Evolutionary conservation across 2,888 invertebrate species (phyloP), one percentile per base, ranked within the genome.

Genomic region (Pristionchus mayeri): DNA sequence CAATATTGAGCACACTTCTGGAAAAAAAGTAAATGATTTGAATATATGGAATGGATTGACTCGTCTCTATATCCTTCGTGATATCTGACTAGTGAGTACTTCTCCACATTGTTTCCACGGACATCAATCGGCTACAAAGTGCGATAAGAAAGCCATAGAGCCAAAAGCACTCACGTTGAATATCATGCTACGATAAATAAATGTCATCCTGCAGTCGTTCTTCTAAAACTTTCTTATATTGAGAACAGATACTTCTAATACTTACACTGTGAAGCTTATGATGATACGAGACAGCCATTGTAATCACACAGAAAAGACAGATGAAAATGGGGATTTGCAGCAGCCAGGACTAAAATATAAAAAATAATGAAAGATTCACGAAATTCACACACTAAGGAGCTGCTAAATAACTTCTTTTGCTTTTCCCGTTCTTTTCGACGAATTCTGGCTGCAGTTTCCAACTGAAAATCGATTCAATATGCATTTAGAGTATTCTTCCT

Each of bases 1-100:
- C 93, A 96, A 96, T 92, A 95, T 30, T 18, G 76, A 76, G 27
- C 11, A 27, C 18, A 27, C 27, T 50, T 48, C 76, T 76, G 30
- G 11, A 76, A 21, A 24, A 18, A 48, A 40, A 48, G 27, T n/a
- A 11, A 16, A 54, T 76, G 2, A 27, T 24, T 0, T 9, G 16
- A 7, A 27, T 75, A 18, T 34, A 79, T 18, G 37, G 24, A 54
- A 9, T 21, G 13, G 1, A 48, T 37, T 79, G 1, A 79, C 79
- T 54, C 54, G 13, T 79, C 79, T 2, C 37, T 30, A 21, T 79
- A 54, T 52, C 52, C 79, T 54, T 79, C 79, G 21, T 40, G 34
- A 13, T 79, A 79, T 24, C 54, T 30, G 3, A 79, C 1, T 37
- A 79, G 37, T 0, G 30, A 13, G 54, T 79, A 79, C 34, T 79